Percentiles rank a stretch among this genome's conserved stretches.
Evolutionary conservation across 2,797 vertebrate species (phyloP).

Genomic region (Lophotriccus pileatus): DNA sequence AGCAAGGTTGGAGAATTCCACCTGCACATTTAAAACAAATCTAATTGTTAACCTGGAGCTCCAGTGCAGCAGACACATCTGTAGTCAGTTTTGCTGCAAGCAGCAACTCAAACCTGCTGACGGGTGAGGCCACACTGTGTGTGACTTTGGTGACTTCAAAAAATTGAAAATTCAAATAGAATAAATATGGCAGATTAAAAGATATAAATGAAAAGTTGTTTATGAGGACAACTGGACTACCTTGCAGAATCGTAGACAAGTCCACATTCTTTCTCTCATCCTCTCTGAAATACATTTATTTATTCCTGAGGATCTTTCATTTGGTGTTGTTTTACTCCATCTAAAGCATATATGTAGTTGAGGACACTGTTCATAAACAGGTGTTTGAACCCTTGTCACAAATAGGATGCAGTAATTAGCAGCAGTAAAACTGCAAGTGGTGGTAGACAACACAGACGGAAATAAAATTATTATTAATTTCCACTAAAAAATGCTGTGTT

Average conservation of each 20-base stretch:
- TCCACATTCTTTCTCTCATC: not conserved
- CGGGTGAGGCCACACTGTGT: accelerated
- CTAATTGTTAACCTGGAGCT: not conserved
- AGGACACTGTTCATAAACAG: not conserved
- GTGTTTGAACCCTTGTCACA: not conserved
- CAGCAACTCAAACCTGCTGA: not conserved
- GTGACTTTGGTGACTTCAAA: not conserved
- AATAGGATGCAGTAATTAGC: not conserved
- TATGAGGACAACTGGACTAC: not conserved
- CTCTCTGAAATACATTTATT: not conserved
- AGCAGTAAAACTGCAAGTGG: not conserved
- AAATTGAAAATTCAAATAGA: not conserved
- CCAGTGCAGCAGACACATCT: not conserved
- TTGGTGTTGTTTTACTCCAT: not conserved
- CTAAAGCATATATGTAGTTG: not conserved
- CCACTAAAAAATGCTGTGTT: not conserved
- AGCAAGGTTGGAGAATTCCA: not conserved
- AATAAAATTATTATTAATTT: not conserved
- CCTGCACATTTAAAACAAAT: not conserved
- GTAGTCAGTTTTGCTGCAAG: not conserved
- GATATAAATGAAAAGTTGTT: not conserved
- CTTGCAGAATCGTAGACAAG: not conserved
- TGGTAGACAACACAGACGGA: not conserved
- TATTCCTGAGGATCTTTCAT: not conserved
- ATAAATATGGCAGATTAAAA: not conserved